Conservation (phyloP, 1,140 invertebrate species). For the Eciton burchellii region DNA sequence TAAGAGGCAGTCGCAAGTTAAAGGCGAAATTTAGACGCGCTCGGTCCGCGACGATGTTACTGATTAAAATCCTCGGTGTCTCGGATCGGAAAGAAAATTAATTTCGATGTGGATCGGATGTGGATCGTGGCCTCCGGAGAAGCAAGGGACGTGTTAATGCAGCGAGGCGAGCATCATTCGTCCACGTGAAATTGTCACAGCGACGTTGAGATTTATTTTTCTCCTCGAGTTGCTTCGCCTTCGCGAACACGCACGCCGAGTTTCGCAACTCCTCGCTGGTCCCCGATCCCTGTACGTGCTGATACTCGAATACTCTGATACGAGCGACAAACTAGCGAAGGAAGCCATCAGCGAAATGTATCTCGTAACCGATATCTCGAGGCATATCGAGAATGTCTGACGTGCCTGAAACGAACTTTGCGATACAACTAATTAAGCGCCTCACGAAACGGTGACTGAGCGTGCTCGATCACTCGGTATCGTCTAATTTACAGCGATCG, state of each 20-base stretch:
- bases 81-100: background rate
- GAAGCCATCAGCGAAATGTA: conserved; percentile 64
- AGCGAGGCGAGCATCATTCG: background rate
- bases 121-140: background rate
- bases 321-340: conserved; percentile 26
- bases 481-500: background rate
- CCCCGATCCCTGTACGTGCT: conserved; percentile 28
- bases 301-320: conserved; percentile 32
- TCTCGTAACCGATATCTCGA: conserved; percentile 26
- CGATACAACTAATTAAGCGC: conserved; percentile 13
- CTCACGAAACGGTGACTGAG: conserved; percentile 15
- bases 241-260: conserved; percentile 31
- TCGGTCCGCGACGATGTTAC: background rate
- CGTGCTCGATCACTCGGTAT: background rate
- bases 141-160: background rate
- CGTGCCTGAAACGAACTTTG: conserved; percentile 6
- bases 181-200: background rate
- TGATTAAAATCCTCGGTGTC: conserved; percentile 34
- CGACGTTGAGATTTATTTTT: conserved; percentile 41
- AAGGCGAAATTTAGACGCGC: background rate
- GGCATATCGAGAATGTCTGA: background rate
- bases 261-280: conserved; percentile 6
- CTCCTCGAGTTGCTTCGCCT: conserved; percentile 27
- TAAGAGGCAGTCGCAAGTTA: conserved; percentile 29
- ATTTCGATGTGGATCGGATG: background rate